A percentile compares a stretch with the other conserved stretches of the same genome.
Evolutionary conservation across 1,140 invertebrate genomes (phyloP).

Genomic region (Brachionus sp.): DNA sequence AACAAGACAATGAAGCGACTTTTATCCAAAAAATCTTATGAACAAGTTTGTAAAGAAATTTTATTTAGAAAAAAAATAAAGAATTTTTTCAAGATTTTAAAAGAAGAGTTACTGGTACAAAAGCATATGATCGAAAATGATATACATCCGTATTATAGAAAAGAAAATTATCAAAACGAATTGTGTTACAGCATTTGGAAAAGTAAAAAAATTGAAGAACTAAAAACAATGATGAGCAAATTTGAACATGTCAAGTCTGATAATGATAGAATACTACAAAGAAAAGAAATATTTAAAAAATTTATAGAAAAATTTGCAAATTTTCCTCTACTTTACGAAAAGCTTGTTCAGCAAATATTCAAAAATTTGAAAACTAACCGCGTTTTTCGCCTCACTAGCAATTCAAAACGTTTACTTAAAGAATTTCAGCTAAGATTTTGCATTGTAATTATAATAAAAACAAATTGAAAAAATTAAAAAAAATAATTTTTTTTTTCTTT

Average conservation of each 20-base stretch:
- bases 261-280: background rate
- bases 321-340: background rate
- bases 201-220: background rate
- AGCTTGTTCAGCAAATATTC: constrained; percentile 13
- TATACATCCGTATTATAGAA: background rate
- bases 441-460: constrained; percentile 2
- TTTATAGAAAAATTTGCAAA: background rate
- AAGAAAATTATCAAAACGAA: constrained; percentile 39
- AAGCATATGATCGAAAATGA: background rate
- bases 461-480: too few species aligned
- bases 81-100: constrained; percentile 23
- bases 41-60: too few species aligned
- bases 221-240: background rate
- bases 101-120: constrained; percentile 19
- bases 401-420: constrained; percentile 38
- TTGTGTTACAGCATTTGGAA: constrained; percentile 7
- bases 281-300: background rate
- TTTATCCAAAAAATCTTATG: constrained; percentile 17
- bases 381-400: background rate
- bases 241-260: background rate
- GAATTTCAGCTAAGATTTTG: constrained; percentile 40
- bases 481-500: too few species aligned
- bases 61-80: background rate
- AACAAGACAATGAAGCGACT: constrained; percentile 8
- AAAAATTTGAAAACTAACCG: constrained; percentile 14